Conservation (phyloP, 2,888 invertebrate genomes). For the Harpalus rubripes region DNA sequence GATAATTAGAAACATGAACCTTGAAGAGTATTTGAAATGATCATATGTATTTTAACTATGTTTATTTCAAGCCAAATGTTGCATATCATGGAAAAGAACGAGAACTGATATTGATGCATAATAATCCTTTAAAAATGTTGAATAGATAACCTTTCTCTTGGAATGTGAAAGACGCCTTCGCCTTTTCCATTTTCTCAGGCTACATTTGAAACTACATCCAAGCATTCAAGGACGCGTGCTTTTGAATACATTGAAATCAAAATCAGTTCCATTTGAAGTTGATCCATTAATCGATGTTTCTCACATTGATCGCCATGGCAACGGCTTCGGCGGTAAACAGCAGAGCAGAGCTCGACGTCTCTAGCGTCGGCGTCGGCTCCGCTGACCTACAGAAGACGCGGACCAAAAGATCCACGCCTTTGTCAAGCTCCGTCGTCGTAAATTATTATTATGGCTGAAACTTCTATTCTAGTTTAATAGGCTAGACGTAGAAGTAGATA, state of each 20-base stretch:
- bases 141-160: neutral
- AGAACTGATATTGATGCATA: neutral
- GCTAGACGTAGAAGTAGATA: constrained; percentile 51
- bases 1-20: too few relatives aligned
- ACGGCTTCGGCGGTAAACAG: constrained; percentile 15
- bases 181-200: neutral
- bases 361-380: neutral
- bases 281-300: constrained; percentile 40
- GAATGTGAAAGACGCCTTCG: neutral
- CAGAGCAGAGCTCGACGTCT: neutral
- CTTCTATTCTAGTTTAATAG: constrained; percentile 55
- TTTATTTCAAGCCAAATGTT: too few relatives aligned
- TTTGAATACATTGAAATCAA: constrained; percentile 30
- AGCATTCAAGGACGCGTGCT: constrained; percentile 17
- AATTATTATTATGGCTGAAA: constrained; percentile 52
- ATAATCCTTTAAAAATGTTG: neutral
- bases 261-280: constrained; percentile 38
- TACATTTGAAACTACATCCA: constrained; percentile 6
- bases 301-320: constrained; percentile 35
- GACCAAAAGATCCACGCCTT: neutral
- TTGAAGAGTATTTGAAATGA: too few relatives aligned
- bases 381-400: neutral
- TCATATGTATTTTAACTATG: too few relatives aligned
- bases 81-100: neutral
- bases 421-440: constrained; percentile 29